Evolutionary conservation across 1,140 invertebrate species (phyloP).

Genomic region (Drosophila ercepeae): DNA sequence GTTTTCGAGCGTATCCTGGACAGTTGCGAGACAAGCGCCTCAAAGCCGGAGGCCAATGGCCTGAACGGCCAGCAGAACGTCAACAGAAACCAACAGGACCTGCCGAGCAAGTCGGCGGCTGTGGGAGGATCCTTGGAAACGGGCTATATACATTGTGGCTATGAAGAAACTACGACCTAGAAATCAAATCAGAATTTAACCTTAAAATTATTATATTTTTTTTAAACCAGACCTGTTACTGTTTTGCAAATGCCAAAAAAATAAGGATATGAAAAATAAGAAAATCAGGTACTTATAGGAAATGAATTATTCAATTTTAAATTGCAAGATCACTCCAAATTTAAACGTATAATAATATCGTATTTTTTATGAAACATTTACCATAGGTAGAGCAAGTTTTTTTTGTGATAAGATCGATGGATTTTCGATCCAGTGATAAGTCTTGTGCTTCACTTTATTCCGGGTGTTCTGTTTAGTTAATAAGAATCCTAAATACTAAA

Average conservation of each 20-base stretch:
- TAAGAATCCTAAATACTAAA: conserved; percentile 12
- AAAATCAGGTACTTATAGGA: not conserved
- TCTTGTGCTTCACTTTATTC: conserved; percentile 19
- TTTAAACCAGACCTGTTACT: not conserved
- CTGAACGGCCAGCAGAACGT: conserved; percentile 1
- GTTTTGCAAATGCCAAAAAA: not conserved
- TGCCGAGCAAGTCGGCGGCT: conserved; percentile 57
- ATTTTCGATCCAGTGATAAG: conserved; percentile 56
- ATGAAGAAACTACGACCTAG: conserved; percentile 68
- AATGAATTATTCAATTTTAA: not conserved
- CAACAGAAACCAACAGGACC: not conserved
- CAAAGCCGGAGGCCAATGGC: conserved; percentile 5
- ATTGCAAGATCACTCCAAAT: no score
- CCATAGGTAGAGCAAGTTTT: conserved; percentile 22
- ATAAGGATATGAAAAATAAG: not conserved
- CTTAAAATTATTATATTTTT: not conserved
- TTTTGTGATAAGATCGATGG: conserved; percentile 61
- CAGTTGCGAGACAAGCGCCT: conserved; percentile 24
- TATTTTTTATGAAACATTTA: not conserved
- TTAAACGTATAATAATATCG: no score
- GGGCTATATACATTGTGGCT: conserved; percentile 73
- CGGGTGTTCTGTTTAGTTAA: conserved; percentile 37
- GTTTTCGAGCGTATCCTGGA: conserved; percentile 79
- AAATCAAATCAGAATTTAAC: not conserved
- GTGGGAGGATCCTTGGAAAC: conserved; percentile 56